Evolutionary conservation across 1,140 invertebrate species (phyloP), one percentile per base, ranked within the genome.

Genomic region (Acromyrmex charruanus): DNA sequence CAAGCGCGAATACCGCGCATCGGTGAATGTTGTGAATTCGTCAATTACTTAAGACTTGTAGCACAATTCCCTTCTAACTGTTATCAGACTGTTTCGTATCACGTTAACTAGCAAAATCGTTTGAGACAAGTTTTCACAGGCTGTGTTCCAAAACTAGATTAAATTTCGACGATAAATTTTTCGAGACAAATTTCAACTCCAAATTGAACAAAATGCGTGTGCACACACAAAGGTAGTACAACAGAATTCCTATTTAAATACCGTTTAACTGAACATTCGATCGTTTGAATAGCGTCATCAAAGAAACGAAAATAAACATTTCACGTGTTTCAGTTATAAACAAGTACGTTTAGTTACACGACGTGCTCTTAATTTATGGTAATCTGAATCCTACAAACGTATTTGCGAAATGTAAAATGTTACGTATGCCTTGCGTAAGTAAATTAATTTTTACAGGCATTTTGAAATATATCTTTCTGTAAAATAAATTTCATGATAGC

Each of bases 31-130:
- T 39, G 58, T 63, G 75, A 77, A 63, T 49, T 77, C 28, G 58
- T 68, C 35, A 81, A 58, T 81, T 59, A 81, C n/a, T 69, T 55
- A 58, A 58, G 51, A 69, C 21, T 81, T 21, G 49, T n/a, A 39
- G 25, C 10, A n/a, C 79, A n/a, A 58, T 59, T 58, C 53, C 10
- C 21, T 10, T 18, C 31, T 25, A 55, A 80, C 28, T 31, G 28
- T 68, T 39, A 10, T n/a, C 31, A 39, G 14, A 55, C 35, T 44
- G 53, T 71, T 59, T 44, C 39, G 55, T 16, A 44, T 12, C n/a
- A 21, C 7, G 65, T 39, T 44, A 81, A 68, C 21, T 31, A 58
- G 25, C 12, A 16, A 44, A 44, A 44, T 81, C 2, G 9, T 81
- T 61, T 58, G 21, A 58, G 21, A 71, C 21, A 28, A 71, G 7